phyloP scores from a whole-genome alignment of 2,888 invertebrate genomes.

The Anoncus sp. region DNA sequence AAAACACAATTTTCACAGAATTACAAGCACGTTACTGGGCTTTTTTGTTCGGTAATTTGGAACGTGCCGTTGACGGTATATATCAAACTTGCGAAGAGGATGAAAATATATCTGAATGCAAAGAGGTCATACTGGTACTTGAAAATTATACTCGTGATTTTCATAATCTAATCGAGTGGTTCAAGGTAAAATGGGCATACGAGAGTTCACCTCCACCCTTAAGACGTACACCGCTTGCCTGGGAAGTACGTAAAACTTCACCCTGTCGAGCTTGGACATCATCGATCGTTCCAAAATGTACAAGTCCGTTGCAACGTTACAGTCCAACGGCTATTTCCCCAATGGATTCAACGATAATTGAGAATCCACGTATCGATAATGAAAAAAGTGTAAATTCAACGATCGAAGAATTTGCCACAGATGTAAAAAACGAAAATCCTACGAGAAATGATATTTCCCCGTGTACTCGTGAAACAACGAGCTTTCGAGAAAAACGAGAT shows the following conservation, averaged over 20 bases:
- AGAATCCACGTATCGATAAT: conserved; percentile 72
- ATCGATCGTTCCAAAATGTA: conserved; percentile 75
- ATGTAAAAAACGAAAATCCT: too few species aligned
- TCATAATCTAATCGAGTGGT: conserved; percentile 96
- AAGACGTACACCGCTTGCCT: conserved; percentile 95
- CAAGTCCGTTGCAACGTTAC: conserved; percentile 82
- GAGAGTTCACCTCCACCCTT: conserved; percentile 94
- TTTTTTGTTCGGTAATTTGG: conserved; percentile 96
- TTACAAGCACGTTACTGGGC: conserved; percentile 98
- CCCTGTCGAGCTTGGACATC: conserved; percentile 80
- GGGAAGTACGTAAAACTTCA: conserved; percentile 97
- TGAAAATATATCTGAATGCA: conserved; percentile 96
- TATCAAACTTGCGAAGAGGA: conserved; percentile 98
- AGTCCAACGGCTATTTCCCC: too few species aligned
- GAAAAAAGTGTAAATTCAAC: too few species aligned
- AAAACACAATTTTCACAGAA: conserved; percentile 83
- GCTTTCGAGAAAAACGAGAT: too few species aligned
- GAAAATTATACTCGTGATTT: conserved; percentile 98
- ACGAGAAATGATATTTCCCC: too few species aligned
- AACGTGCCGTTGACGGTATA: conserved; percentile 96
- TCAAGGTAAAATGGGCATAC: conserved; percentile 96
- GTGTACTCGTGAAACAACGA: too few species aligned
- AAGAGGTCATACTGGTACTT: conserved; percentile 97
- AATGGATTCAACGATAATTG: conserved; percentile 82
- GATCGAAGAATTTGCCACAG: too few species aligned